phyloP scores from a whole-genome alignment of 2,888 invertebrate species.

The Himalopsyche tibetana region DNA sequence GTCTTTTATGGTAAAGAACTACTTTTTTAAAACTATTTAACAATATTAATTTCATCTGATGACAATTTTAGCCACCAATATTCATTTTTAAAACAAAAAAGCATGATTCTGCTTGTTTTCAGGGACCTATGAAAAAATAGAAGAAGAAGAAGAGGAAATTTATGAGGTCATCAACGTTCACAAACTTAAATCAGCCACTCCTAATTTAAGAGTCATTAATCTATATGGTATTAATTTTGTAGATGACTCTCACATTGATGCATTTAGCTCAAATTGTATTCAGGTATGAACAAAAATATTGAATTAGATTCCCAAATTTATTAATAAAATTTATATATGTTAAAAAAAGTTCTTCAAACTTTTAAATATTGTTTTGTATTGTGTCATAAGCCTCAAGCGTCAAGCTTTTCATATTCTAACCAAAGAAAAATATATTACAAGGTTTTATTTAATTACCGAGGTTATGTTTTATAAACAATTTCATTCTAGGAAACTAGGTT shows the following conservation, averaged over 20 bases:
- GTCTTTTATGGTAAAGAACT: too few species aligned
- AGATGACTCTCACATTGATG: conserved; percentile 99
- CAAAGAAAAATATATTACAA: neutral
- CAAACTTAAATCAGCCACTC: conserved; percentile 98
- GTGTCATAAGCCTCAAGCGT: neutral
- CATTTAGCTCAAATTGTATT: conserved; percentile 97
- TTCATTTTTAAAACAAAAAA: neutral
- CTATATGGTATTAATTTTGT: conserved; percentile 99
- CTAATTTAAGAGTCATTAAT: conserved; percentile 97
- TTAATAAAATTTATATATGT: neutral
- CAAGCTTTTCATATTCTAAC: neutral
- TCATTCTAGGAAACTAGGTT: too few species aligned
- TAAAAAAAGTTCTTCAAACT: too few species aligned
- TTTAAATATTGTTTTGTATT: neutral
- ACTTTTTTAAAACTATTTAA: too few species aligned
- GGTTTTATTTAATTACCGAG: too few species aligned
- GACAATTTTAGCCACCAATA: neutral
- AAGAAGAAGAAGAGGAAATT: conserved; percentile 99
- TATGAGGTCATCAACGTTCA: conserved; percentile 99
- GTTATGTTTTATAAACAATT: too few species aligned
- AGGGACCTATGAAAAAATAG: conserved; percentile 98
- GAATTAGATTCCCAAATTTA: too few species aligned
- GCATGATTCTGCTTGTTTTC: conserved; percentile 58
- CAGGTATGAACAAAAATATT: conserved; percentile 75
- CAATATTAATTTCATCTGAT: neutral